A percentile compares a stretch with the other conserved stretches of the same genome.
Conservation (phyloP, 2,888 invertebrate species). For the Saturnia pavonia region DNA sequence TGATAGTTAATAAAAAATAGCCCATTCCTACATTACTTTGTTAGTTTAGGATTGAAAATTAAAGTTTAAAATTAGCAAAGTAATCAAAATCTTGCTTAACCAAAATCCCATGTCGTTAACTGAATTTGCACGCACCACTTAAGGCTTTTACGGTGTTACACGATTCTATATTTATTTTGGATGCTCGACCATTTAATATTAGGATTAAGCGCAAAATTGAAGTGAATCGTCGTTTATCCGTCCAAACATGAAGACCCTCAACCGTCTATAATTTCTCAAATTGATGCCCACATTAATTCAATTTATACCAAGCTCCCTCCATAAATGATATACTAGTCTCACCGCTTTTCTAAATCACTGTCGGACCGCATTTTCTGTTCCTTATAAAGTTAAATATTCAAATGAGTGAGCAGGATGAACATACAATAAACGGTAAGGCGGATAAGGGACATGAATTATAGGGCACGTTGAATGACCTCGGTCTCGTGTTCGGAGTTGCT, state of each 20-base stretch:
- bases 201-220: conserved; percentile 10
- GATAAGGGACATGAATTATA: conserved; percentile 69
- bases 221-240: conserved; percentile 7
- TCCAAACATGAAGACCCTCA: conserved; percentile 46
- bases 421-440: conserved; percentile 41
- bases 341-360: conserved; percentile 66
- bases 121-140: conserved; percentile 7
- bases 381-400: conserved; percentile 64
- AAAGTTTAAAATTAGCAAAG: conserved; percentile 23
- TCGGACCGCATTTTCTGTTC: conserved; percentile 54
- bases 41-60: conserved; percentile 26
- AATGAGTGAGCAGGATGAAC: conserved; percentile 54
- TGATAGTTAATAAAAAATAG: conserved; percentile 19
- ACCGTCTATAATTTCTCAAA: conserved; percentile 47
- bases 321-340: conserved; percentile 51
- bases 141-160: neutral
- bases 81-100: conserved; percentile 25
- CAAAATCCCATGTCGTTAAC: conserved; percentile 22
- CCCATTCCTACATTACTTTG: conserved; percentile 9
- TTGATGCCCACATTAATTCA: conserved; percentile 66
- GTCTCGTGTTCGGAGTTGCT: conserved; percentile 50
- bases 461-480: conserved; percentile 71
- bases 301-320: conserved; percentile 54
- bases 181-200: neutral
- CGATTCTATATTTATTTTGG: conserved; percentile 8